Conservation (phyloP, 2,113 vertebrate genomes). For the Pseudorhombus dupliciocellatus region DNA sequence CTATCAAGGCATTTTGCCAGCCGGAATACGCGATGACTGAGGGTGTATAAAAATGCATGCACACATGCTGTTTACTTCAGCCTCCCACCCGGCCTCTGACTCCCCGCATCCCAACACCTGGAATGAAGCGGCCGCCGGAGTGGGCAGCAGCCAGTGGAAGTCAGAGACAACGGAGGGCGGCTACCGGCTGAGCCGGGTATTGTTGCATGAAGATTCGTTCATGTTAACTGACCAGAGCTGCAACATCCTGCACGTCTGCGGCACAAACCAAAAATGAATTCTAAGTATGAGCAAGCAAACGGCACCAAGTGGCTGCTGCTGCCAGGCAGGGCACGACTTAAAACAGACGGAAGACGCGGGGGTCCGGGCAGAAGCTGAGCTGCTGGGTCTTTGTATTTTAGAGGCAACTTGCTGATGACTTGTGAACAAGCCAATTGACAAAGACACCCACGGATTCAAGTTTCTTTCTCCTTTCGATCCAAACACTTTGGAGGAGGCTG, state of each 20-base stretch:
- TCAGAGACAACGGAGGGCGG: conserved; percentile 33
- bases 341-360: conserved; percentile 24
- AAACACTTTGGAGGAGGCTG: neutral
- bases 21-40: conserved; percentile 53
- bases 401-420: conserved; percentile 27
- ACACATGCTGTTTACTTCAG: conserved; percentile 78
- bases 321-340: conserved; percentile 23
- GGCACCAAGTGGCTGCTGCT: conserved; percentile 17
- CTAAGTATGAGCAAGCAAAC: conserved; percentile 21
- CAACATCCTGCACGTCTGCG: neutral
- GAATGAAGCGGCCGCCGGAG: conserved; percentile 56
- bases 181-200: conserved; percentile 39
- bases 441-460: conserved; percentile 14
- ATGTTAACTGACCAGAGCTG: neutral
- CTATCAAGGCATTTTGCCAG: conserved; percentile 64
- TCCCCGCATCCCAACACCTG: conserved; percentile 75
- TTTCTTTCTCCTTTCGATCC: conserved; percentile 10
- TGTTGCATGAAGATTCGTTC: neutral
- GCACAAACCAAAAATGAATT: conserved; percentile 33
- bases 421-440: conserved; percentile 7
- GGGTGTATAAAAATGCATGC: conserved; percentile 77
- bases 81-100: conserved; percentile 69
- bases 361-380: conserved; percentile 20
- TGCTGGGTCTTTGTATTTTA: conserved; percentile 11
- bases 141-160: conserved; percentile 50